Base-by-base conservation (phyloP, 2,113 vertebrate genomes). In the Rhynchomys soricoides region DNA sequence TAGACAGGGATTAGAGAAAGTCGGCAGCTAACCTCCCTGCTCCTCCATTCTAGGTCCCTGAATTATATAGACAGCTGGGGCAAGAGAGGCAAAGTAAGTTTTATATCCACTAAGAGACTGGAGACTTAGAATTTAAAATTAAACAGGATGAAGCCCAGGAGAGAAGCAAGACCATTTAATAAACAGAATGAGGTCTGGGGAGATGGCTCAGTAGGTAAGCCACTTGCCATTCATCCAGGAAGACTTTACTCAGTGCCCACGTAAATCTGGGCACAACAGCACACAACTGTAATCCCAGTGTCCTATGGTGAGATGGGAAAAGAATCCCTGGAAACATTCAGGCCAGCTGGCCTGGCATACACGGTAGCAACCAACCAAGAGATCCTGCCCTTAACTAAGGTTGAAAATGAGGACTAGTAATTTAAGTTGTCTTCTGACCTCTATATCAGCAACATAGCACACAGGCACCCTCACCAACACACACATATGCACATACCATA, bases 101-200 rank as follows among this genome's bases (percentile, higher is more conserved):
- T 90, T 85, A 55, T 9, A 64, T 21, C 5, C 70, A 79, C 68
- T 43, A 55, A 37, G 48, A 90, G 75, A 77, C 2, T 40, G 22
- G 93, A 77, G 37, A 94, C 68, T 66, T 37, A 93, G 16, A 52
- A 81, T 48, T 89, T 73, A 73, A 93, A 94, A 86, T 40, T 85
- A 78, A 73, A 91, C n/a, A 74, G 59, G 81, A 73, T 34, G 22
- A 94, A 94, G 62, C 37, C 34, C 37, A 91, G 75, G 22, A 29
- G 45, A 64, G 64, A 96, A 87, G 31, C 10, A 9, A 86, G 43
- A 24, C 34, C 85, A 31, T 73, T 17, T 88, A 40, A 87, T 52
- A 87, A 52, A 3, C 6, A n/a, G 86, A 52, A 26, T 29, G 64
- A n/a, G 12, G 66, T 48, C 43, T 68, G 64, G 40, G 43, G 31